Conservation (phyloP, 1,140 invertebrate species). For the Apis dorsata region DNA sequence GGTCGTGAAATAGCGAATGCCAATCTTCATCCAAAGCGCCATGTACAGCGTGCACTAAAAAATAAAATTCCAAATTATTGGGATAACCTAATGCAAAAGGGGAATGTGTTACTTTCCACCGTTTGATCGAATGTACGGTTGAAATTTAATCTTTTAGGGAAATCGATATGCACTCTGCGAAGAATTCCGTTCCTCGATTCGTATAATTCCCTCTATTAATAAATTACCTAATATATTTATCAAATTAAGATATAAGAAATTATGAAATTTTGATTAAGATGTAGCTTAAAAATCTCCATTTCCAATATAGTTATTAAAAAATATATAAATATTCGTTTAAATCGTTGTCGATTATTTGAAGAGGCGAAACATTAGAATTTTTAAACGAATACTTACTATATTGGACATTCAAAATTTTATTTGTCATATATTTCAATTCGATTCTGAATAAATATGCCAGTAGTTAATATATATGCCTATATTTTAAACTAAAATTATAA, state of each 20-base stretch:
- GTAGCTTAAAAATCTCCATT: too few species aligned
- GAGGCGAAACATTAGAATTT: too few species aligned
- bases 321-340: too few species aligned
- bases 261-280: neutral
- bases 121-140: conserved; percentile 31
- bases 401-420: too few species aligned
- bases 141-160: conserved; percentile 44
- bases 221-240: conserved; percentile 14
- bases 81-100: conserved; percentile 9
- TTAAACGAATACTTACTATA: too few species aligned
- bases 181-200: neutral
- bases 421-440: too few species aligned
- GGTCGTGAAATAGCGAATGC: neutral
- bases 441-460: too few species aligned
- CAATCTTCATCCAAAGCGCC: conserved; percentile 21
- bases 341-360: too few species aligned
- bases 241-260: neutral
- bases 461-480: too few species aligned
- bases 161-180: conserved; percentile 21
- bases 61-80: conserved; percentile 22
- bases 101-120: neutral
- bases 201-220: conserved; percentile 21
- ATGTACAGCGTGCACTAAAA: neutral
- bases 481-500: neutral
- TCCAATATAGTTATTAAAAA: too few species aligned